Conservation (phyloP, 1,140 invertebrate species). For the Pogonomyrmex barbatus region DNA sequence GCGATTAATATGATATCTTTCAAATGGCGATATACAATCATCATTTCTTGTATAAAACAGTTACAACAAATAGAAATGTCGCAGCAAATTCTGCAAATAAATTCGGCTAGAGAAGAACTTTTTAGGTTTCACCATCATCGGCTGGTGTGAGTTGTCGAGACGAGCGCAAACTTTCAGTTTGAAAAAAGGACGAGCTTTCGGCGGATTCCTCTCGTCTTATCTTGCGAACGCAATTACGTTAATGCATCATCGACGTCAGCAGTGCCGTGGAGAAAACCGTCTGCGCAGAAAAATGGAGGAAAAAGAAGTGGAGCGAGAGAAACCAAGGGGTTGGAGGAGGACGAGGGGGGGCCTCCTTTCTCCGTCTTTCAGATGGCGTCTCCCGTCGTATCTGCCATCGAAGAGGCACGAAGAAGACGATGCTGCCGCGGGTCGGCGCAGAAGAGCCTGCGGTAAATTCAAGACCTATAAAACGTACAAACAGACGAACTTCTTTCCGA, state of each 20-base stretch:
- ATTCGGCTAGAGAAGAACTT: too few relatives aligned
- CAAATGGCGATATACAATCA: not conserved
- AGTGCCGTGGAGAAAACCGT: slow-evolving; percentile 52
- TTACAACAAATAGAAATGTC: not conserved
- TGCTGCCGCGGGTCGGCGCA: slow-evolving; percentile 48
- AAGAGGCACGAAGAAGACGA: slow-evolving; percentile 59
- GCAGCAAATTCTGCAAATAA: not conserved
- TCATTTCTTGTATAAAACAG: not conserved
- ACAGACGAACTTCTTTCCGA: slow-evolving; percentile 77
- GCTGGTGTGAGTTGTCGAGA: not conserved
- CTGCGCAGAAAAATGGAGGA: slow-evolving; percentile 15
- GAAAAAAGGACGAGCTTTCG: not conserved
- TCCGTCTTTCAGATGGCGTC: slow-evolving; percentile 72
- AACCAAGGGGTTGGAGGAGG: slow-evolving; percentile 3
- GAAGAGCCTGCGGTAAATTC: slow-evolving; percentile 64
- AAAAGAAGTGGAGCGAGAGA: slow-evolving; percentile 5
- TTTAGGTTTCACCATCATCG: not conserved
- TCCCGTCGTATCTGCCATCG: slow-evolving; percentile 77
- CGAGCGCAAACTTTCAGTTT: slow-evolving; percentile 10
- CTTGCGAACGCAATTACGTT: slow-evolving; percentile 54
- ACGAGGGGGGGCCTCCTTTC: not conserved
- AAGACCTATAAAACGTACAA: slow-evolving; percentile 75
- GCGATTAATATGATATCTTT: not conserved
- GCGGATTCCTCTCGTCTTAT: slow-evolving; percentile 19
- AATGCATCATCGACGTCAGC: slow-evolving; percentile 45